A percentile compares a stretch with the other conserved stretches of the same genome.
These are phyloP conservation scores for Odocoileus hemionus DNA, from an alignment of 2,113 vertebrate species.

Conservation along the genomic window DNA sequence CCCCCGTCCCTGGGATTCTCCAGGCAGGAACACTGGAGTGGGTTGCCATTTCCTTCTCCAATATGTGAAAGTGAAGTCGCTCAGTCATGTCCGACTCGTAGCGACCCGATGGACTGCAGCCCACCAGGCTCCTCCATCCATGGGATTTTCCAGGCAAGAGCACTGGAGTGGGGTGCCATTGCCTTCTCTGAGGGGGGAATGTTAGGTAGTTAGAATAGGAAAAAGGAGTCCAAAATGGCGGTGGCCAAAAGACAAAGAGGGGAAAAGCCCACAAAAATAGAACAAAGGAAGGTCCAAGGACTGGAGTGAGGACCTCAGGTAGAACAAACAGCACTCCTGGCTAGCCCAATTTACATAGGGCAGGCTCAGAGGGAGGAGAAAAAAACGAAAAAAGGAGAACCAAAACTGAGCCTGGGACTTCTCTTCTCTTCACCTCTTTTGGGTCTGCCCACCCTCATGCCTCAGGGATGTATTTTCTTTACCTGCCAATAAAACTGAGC, in stretches of 20 bases:
- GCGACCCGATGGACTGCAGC: no score
- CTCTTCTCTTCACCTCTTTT: not conserved
- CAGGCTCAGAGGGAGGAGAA: not conserved
- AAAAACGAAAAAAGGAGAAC: not conserved
- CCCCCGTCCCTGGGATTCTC: no score
- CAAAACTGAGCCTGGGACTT: not conserved
- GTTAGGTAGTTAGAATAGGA: not conserved
- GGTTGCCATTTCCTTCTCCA: no score
- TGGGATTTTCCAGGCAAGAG: no score
- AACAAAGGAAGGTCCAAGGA: not conserved
- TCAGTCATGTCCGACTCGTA: no score
- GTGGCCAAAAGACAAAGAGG: not conserved
- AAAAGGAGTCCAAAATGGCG: not conserved
- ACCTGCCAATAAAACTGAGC: not conserved
- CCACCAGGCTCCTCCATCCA: no score
- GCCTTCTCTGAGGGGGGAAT: not conserved
- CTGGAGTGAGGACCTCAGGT: not conserved
- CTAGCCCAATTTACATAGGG: not conserved
- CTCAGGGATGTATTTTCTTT: not conserved
- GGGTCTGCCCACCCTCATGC: not conserved
- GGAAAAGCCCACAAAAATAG: not conserved
- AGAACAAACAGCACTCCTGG: not conserved
- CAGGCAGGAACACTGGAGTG: no score
- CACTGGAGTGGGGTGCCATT: no score
- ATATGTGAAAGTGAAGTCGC: no score